Evolutionary conservation across 2,888 invertebrate genomes (phyloP), one percentile per base, ranked within the genome.

Genomic region (Chrysodeixis includens): DNA sequence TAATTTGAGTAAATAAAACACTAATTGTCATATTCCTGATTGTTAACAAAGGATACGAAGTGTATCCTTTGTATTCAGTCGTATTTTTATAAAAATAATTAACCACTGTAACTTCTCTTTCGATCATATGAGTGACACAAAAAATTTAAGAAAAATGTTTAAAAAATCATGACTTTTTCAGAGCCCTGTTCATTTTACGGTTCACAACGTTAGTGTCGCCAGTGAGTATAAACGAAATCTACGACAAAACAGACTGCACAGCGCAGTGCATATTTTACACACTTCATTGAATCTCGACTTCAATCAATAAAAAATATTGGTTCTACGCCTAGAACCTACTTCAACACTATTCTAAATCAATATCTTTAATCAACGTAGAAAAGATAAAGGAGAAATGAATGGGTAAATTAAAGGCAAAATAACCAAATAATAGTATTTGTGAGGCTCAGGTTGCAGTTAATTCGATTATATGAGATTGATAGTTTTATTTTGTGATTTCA

Each of bases 141-240:
- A 78, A n/a, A 84, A 78, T 76, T 35, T 74, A 68, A 77, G 78
- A 83, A 75, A 78, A 77, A 72, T 71, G 60, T 71, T 74, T 18
- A 72, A 80, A 78, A 80, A 80, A 70, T 76, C 72, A 66, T 71
- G 69, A 73, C 70, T 74, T 74, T 78, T 74, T 49, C 35, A 62
- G 55, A 59, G 51, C 49, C 40, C 40, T 67, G 79, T 71, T 83
- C 81, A 74, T 75, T 81, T 85, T 76, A 71, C 52, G 49, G 69
- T 60, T 53, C 55, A 49, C 26, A 32, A 65, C 44, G 30, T 63
- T 59, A 77, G 56, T 71, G 59, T 76, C 63, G 72, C 69, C 75
- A 70, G 32, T 56, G 22, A n/a, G 20, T 14, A 30, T 10, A 16
- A 30, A 46, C 12, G 20, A 6, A 14, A 52, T 18, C 56, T 30